Evolutionary conservation across 2,797 vertebrate genomes (phyloP).

Genomic region (Chaetophractus vellerosus): DNA sequence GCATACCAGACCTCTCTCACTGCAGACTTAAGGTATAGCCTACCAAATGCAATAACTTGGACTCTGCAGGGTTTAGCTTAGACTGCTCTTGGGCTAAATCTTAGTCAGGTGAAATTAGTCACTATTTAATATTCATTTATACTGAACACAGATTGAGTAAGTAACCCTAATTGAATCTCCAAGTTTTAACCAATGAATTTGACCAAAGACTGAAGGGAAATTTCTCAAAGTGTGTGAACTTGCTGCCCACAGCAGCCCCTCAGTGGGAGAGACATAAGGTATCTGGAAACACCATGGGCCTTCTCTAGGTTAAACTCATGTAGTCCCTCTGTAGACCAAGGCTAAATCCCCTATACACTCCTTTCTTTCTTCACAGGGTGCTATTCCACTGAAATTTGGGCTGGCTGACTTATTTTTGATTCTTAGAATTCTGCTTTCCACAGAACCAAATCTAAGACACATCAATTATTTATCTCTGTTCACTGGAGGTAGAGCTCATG

Average conservation of each 20-base stretch:
- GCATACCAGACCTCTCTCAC: background rate
- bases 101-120: background rate
- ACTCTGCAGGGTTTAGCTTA: conserved; percentile 5
- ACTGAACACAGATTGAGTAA: conserved; percentile 10
- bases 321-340: background rate
- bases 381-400: background rate
- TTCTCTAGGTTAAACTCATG: background rate
- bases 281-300: background rate
- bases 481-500: background rate
- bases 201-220: conserved; percentile 14
- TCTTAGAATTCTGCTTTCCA: background rate
- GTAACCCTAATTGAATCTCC: background rate
- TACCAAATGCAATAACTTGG: background rate
- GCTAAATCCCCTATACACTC: background rate
- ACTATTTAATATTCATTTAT: conserved; percentile 52
- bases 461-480: conserved; percentile 4
- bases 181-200: conserved; percentile 14
- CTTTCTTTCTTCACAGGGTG: conserved; percentile 32
- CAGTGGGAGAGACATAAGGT: background rate
- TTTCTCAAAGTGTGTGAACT: conserved; percentile 1
- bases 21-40: background rate
- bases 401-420: background rate
- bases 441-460: background rate
- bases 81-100: background rate
- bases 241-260: background rate